Evolutionary conservation across 1,140 invertebrate genomes (phyloP).

Genomic region (Diorhabda carinulata): DNA sequence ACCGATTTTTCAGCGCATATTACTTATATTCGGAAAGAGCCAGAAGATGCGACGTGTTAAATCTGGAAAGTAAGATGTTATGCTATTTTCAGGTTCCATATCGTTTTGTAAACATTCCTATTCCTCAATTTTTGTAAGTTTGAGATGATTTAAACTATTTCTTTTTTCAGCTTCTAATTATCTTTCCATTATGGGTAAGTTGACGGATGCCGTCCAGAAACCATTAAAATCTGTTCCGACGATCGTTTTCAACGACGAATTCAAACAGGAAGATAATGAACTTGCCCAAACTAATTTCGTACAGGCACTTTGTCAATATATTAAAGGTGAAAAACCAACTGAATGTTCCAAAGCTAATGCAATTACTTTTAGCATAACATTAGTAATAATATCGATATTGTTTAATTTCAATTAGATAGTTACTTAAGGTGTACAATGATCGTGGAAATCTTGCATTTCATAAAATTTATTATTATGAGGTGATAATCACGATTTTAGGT

Average conservation of each 20-base stretch:
- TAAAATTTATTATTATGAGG: no score
- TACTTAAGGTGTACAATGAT: background rate
- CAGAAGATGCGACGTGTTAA: background rate
- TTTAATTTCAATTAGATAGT: background rate
- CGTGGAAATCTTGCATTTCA: background rate
- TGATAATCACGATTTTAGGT: no score
- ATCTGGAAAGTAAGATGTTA: background rate
- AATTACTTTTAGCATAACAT: background rate
- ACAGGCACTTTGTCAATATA: conserved; percentile 37
- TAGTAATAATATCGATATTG: background rate
- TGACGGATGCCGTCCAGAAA: conserved; percentile 46
- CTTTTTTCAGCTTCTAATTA: conserved; percentile 37
- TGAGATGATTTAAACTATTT: background rate
- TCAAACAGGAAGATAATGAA: conserved; percentile 35
- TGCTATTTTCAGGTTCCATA: background rate
- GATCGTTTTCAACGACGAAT: conserved; percentile 49
- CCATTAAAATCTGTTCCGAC: conserved; percentile 52
- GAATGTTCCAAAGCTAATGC: conserved; percentile 32
- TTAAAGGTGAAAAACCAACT: conserved; percentile 33
- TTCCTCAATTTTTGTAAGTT: background rate
- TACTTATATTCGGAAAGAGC: background rate
- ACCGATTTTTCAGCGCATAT: no score
- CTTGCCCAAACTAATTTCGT: conserved; percentile 40
- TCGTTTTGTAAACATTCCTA: background rate
- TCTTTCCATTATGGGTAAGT: conserved; percentile 47